Evolutionary conservation across 2,888 invertebrate species (phyloP).

Genomic region (Thecophora atra): DNA sequence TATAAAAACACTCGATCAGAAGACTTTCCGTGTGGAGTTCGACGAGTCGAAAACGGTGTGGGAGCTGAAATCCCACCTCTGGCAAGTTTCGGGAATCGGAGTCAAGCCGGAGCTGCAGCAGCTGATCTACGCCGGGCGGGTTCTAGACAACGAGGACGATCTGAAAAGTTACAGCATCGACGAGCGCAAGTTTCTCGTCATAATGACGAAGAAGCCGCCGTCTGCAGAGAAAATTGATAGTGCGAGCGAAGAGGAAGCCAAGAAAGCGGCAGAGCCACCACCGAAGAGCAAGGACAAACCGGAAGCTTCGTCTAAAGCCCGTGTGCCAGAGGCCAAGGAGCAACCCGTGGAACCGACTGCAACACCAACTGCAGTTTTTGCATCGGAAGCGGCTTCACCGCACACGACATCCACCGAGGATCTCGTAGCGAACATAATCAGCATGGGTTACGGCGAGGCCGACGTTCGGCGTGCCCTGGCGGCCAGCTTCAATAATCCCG

Average conservation of each 20-base stretch:
- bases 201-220: conserved; percentile 80
- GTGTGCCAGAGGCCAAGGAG: no score
- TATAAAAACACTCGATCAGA: conserved; percentile 91
- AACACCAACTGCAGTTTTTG: no score
- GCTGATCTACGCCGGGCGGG: conserved; percentile 94
- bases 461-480: conserved; percentile 88
- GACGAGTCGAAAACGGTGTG: conserved; percentile 85
- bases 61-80: conserved; percentile 76
- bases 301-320: conserved; percentile 5
- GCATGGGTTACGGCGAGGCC: conserved; percentile 87
- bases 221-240: no score
- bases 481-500: conserved; percentile 96
- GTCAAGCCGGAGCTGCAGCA: conserved; percentile 84
- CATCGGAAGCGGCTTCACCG: conserved; percentile 20
- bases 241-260: neutral
- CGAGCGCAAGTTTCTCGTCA: conserved; percentile 95
- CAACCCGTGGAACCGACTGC: no score
- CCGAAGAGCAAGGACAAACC: conserved; percentile 31
- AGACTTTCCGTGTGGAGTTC: conserved; percentile 89
- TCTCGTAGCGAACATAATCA: conserved; percentile 50
- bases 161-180: conserved; percentile 89
- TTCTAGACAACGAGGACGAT: conserved; percentile 84
- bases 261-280: neutral
- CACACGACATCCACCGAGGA: conserved; percentile 45
- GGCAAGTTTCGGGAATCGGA: conserved; percentile 47